Evolutionary conservation across 2,113 vertebrate species (phyloP).

Genomic region (Odontesthes bonariensis): DNA sequence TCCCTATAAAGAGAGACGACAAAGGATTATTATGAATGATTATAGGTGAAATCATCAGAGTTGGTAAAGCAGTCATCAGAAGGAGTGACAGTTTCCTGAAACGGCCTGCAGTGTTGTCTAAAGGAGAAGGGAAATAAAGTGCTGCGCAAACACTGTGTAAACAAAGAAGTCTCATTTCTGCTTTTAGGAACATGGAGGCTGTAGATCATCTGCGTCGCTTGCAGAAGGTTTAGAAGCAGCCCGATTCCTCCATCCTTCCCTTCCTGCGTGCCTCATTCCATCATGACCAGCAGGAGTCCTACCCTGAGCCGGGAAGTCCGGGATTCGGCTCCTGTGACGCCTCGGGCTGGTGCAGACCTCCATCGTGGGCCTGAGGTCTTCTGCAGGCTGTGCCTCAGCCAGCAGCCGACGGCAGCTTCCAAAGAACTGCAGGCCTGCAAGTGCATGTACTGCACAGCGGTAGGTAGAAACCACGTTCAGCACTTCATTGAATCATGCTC

Average conservation of each 20-base stretch:
- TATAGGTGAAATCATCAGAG: conserved; percentile 21
- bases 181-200: conserved; percentile 73
- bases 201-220: conserved; percentile 26
- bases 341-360: background rate
- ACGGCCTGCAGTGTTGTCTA: conserved; percentile 5
- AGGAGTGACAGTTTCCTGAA: background rate
- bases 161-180: conserved; percentile 13
- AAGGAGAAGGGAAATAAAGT: conserved; percentile 1
- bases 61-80: conserved; percentile 7
- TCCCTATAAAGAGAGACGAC: conserved; percentile 2
- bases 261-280: background rate
- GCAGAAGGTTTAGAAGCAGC: conserved; percentile 57
- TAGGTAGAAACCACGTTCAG: conserved; percentile 67
- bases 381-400: conserved; percentile 94
- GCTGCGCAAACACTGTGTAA: background rate
- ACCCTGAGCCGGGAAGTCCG: conserved; percentile 64
- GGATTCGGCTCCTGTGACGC: conserved; percentile 10
- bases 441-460: conserved; percentile 91
- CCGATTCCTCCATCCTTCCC: conserved; percentile 25
- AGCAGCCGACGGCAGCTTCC: conserved; percentile 86
- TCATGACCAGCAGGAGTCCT: conserved; percentile 81
- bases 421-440: conserved; percentile 88
- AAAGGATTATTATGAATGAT: conserved; percentile 2
- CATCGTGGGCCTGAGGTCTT: conserved; percentile 78
- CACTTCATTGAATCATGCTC: background rate